phyloP scores from a whole-genome alignment of 2,113 vertebrate genomes.

The Paramormyrops kingsleyae region DNA sequence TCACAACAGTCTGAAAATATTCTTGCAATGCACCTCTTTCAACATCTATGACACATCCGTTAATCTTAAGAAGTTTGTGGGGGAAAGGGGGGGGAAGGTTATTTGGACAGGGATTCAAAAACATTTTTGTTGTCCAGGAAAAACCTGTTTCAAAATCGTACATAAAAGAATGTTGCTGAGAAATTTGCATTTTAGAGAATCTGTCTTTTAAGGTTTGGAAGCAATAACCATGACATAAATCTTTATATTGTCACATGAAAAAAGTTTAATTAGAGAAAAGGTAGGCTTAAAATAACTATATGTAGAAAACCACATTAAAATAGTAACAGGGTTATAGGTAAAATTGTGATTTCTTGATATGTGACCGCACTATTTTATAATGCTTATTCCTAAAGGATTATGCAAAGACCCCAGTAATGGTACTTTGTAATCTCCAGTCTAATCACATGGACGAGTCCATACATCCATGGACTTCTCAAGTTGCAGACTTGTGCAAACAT shows the following conservation, averaged over 20 bases:
- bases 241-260: not conserved
- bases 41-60: not conserved
- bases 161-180: not conserved
- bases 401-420: not conserved
- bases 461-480: not conserved
- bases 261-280: not conserved
- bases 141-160: not conserved
- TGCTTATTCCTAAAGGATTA: not conserved
- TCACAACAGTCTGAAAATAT: not conserved
- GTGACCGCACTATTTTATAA: not conserved
- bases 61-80: not conserved
- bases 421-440: not conserved
- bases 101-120: not conserved
- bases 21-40: not conserved
- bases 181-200: not conserved
- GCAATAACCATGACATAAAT: not conserved
- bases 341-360: not conserved
- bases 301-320: not conserved
- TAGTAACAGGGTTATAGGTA: not conserved
- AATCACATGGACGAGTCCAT: not conserved
- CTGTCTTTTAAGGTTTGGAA: not conserved
- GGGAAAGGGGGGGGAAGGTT: not conserved
- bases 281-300: not conserved
- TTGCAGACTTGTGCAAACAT: not conserved
- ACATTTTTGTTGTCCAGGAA: not conserved